Conservation (phyloP, 2,797 vertebrate genomes). For the Rhynchonycteris naso region DNA sequence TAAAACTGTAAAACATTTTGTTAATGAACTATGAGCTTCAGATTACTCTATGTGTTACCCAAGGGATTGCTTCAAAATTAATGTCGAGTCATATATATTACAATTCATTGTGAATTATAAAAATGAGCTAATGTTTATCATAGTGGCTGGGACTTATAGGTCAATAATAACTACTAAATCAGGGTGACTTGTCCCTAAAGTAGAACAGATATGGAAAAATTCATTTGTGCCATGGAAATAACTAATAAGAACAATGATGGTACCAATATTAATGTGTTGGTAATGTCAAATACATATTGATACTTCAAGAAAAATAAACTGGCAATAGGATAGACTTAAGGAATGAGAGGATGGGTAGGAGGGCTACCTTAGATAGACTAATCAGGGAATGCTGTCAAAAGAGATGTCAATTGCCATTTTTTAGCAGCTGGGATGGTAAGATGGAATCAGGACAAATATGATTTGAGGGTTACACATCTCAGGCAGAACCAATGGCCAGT, state of each 20-base stretch:
- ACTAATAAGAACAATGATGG: background rate
- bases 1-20: background rate
- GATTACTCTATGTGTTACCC: background rate
- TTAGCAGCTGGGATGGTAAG: background rate
- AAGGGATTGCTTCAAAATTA: conserved; percentile 13
- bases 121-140: background rate
- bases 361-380: background rate
- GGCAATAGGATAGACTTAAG: background rate
- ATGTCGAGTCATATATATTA: background rate
- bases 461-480: background rate
- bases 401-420: background rate
- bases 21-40: background rate
- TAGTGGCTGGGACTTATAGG: background rate
- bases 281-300: conserved; percentile 6
- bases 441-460: background rate
- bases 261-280: background rate
- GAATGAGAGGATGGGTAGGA: background rate
- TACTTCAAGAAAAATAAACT: background rate
- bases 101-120: background rate
- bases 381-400: background rate
- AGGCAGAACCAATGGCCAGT: background rate
- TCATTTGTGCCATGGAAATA: background rate
- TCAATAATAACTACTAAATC: background rate
- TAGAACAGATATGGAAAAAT: background rate
- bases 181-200: background rate